phyloP scores from a whole-genome alignment of 2,888 invertebrate genomes.

The Caenorhabditis uteleia region DNA sequence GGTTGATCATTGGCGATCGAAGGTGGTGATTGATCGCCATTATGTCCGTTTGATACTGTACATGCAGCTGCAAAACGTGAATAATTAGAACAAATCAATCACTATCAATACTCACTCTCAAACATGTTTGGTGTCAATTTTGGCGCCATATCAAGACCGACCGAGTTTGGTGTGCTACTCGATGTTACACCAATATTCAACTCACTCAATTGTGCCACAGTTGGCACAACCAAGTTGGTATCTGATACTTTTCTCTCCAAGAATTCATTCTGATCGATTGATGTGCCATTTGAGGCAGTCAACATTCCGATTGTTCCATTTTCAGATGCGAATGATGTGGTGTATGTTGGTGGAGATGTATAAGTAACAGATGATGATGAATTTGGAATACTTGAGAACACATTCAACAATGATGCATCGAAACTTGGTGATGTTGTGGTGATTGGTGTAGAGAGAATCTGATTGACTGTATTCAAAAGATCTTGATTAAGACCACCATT shows the following conservation, averaged over 20 bases:
- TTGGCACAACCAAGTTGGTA: constrained; percentile 22
- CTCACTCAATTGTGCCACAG: constrained; percentile 38
- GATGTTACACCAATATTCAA: constrained; percentile 39
- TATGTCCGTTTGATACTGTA: constrained; percentile 7
- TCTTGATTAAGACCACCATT: constrained; percentile 1
- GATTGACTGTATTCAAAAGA: too few relatives aligned
- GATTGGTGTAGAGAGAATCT: not conserved
- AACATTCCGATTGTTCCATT: too few relatives aligned
- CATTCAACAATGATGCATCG: not conserved
- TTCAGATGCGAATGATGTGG: not conserved
- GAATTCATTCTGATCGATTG: not conserved
- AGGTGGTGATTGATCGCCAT: constrained; percentile 20
- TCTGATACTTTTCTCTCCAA: constrained; percentile 30
- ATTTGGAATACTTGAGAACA: constrained; percentile 5
- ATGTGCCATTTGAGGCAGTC: not conserved
- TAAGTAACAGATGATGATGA: constrained; percentile 19
- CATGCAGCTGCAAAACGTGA: constrained; percentile 12
- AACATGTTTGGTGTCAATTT: constrained; percentile 34
- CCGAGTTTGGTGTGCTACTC: constrained; percentile 13
- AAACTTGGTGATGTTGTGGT: constrained; percentile 7
- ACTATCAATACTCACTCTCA: constrained; percentile 19
- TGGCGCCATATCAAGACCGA: constrained; percentile 11
- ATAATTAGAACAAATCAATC: not conserved
- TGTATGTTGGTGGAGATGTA: constrained; percentile 10
- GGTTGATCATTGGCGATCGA: constrained; percentile 10